Evolutionary conservation across 1,140 invertebrate species (phyloP).

Genomic region (Argopecten irradians): DNA sequence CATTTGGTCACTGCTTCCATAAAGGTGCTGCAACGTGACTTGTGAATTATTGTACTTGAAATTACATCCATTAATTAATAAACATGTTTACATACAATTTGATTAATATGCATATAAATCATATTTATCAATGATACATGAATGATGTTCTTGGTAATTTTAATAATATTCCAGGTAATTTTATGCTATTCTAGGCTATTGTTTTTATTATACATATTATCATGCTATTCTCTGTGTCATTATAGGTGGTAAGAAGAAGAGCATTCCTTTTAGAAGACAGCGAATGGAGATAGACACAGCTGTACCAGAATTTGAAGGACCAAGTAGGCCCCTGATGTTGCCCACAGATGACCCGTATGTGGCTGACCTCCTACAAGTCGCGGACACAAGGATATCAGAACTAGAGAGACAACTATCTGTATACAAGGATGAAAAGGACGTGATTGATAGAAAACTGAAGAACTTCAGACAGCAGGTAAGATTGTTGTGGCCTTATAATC

Average conservation of each 20-base stretch:
- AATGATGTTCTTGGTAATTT: neutral
- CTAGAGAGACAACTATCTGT: constrained; percentile 63
- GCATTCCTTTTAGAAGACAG: constrained; percentile 75
- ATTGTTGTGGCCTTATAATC: neutral
- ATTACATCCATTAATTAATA: too few species aligned
- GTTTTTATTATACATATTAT: neutral
- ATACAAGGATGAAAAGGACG: constrained; percentile 67
- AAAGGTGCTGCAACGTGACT: too few species aligned
- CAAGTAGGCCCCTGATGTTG: constrained; percentile 48
- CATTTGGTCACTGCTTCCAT: too few species aligned
- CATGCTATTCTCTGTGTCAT: constrained; percentile 23
- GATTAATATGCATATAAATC: too few species aligned
- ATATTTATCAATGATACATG: too few species aligned
- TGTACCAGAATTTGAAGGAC: constrained; percentile 63
- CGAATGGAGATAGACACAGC: constrained; percentile 75
- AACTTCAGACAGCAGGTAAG: constrained; percentile 74
- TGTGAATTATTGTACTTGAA: too few species aligned
- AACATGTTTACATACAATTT: too few species aligned
- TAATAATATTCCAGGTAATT: neutral
- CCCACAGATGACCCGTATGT: constrained; percentile 75
- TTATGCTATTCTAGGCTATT: neutral
- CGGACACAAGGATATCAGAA: constrained; percentile 73
- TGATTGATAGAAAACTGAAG: constrained; percentile 71
- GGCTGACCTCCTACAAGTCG: constrained; percentile 75
- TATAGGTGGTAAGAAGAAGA: constrained; percentile 75